phyloP scores from a whole-genome alignment of 2,797 vertebrate genomes.

The Phrynocephalus forsythii region DNA sequence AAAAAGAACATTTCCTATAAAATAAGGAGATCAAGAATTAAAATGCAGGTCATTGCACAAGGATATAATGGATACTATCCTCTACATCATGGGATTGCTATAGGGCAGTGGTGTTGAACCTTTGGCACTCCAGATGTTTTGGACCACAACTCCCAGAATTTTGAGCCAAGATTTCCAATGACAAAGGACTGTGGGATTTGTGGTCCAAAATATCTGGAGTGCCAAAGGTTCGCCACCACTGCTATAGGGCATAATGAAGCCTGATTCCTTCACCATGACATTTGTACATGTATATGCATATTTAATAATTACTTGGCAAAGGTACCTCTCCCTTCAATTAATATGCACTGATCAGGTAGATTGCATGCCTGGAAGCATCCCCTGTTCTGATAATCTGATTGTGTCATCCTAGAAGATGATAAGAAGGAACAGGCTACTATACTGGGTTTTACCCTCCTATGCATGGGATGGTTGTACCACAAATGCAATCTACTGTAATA shows the following conservation, averaged over 20 bases:
- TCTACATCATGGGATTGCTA: background rate
- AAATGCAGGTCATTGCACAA: conserved; percentile 50
- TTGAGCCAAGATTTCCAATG: too few relatives aligned
- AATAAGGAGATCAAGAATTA: conserved; percentile 44
- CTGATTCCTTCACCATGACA: background rate
- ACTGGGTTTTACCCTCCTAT: fast-evolving
- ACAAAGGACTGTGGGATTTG: too few relatives aligned
- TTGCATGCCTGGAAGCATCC: background rate
- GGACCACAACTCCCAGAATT: too few relatives aligned
- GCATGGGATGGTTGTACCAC: background rate
- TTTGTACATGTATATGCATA: background rate
- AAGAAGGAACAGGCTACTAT: too few relatives aligned
- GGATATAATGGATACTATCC: conserved; percentile 35
- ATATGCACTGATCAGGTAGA: background rate
- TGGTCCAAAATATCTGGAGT: too few relatives aligned
- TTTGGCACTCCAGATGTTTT: too few relatives aligned
- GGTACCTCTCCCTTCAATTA: background rate
- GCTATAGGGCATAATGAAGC: background rate
- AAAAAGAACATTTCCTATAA: conserved; percentile 44
- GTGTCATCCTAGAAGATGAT: background rate
- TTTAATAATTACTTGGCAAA: background rate
- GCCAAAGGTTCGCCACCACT: background rate
- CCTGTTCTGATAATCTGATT: background rate
- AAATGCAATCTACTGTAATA: conserved; percentile 34
- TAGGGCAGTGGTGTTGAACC: too few relatives aligned